Base-by-base conservation (phyloP, 2,888 invertebrate genomes). In the Xestoiulus laeticollis region DNA sequence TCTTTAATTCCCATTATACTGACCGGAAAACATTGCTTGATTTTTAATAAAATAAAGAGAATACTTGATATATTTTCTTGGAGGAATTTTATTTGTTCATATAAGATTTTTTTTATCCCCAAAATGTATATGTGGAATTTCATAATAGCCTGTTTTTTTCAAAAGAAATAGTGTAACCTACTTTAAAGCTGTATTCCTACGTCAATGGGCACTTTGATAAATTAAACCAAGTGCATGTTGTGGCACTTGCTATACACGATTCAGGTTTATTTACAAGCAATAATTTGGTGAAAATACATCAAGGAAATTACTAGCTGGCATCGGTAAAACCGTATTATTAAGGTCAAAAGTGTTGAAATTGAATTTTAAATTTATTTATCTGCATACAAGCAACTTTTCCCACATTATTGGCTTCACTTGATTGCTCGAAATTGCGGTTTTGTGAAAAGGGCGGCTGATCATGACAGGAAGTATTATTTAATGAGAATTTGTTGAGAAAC, bases 401-500 rank as follows among this genome's bases (percentile, higher is more conserved):
- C 30, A 26, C 78, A 78, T 1, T 78, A 26, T 30, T 78, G 30
- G 14, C 78, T 78, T 22, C 48, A 48, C 48, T 10, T 48, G 48
- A 48, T 48, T 48, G 48, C 22, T 30, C 14, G 30, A 30, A 30
- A 78, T 78, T 78, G 78, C 12, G 78, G 78, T 78, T 78, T n/a
- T 78, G 78, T 14, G 78, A 78, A 78, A 2, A 22, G 3, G 68
- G 78, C 78, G 78, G 30, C 78, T 78, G 78, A 78, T 78, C 78
- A 78, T 78, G 78, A 30, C 78, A 78, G 78, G 78, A 78, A 78
- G 78, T 8, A 12, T 30, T 78, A 78, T 78, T 78, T 78, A 78
- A 78, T 78, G 78, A 78, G 78, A 78, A 78, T 78, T 78, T 78
- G 78, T 30, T 78, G 78, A 78, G 78, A 30, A 78, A 78, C 78